Conservation (phyloP, 2,797 vertebrate genomes). For the Salarias fasciatus region DNA sequence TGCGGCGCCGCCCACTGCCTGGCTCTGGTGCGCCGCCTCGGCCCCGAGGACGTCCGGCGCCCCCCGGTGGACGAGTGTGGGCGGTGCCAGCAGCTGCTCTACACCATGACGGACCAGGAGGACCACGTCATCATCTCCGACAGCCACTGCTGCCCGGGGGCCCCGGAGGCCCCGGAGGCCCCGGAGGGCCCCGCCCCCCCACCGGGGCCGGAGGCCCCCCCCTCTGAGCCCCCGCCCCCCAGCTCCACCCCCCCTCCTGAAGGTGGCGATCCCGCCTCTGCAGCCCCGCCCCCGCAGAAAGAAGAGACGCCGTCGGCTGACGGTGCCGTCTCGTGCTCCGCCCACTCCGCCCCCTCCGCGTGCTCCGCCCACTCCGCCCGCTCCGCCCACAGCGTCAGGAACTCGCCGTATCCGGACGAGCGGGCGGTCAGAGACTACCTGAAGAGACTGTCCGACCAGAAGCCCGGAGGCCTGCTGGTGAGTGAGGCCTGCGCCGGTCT, state of each 20-base stretch:
- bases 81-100: constrained; percentile 94
- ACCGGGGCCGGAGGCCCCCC: constrained; percentile 56
- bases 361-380: constrained; percentile 3
- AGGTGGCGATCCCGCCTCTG: constrained; percentile 4
- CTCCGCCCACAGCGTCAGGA: constrained; percentile 52
- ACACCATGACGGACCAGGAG: constrained; percentile 98
- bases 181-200: constrained; percentile 41
- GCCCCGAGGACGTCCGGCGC: constrained; percentile 83
- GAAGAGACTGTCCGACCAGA: constrained; percentile 80
- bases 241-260: constrained; percentile 34
- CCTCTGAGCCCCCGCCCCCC: constrained; percentile 72
- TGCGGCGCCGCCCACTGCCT: constrained; percentile 93
- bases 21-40: constrained; percentile 89
- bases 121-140: constrained; percentile 99
- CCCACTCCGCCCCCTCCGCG: constrained; percentile 19
- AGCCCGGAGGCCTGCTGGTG: constrained; percentile 79
- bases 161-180: constrained; percentile 81
- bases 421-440: constrained; percentile 86
- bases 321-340: constrained; percentile 36
- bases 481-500: no score
- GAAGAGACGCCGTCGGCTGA: constrained; percentile 20
- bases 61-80: constrained; percentile 90
- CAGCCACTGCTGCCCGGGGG: constrained; percentile 91
- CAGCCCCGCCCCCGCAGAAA: constrained; percentile 44
- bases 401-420: constrained; percentile 79